Evolutionary conservation across 2,888 invertebrate species (phyloP).

Genomic region (Drosophila barbarae): DNA sequence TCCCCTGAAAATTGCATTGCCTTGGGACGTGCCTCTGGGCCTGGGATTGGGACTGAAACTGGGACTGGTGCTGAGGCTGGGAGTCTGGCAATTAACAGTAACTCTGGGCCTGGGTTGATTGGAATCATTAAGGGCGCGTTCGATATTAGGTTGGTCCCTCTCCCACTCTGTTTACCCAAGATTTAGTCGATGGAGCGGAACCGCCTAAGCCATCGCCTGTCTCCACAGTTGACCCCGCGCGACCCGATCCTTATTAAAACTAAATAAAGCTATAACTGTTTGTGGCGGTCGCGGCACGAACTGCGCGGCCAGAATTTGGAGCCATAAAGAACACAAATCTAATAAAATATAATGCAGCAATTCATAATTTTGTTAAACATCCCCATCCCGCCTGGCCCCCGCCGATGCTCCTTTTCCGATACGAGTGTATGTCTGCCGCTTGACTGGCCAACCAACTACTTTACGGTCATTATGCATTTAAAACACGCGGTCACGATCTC

Average conservation of each 20-base stretch:
- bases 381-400: slow-evolving; percentile 44
- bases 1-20: slow-evolving; percentile 61
- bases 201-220: slow-evolving; percentile 3
- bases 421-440: slow-evolving; percentile 38
- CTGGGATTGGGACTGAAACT: slow-evolving; percentile 2
- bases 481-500: slow-evolving; percentile 80
- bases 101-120: slow-evolving; percentile 59
- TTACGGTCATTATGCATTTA: slow-evolving; percentile 80
- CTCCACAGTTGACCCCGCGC: slow-evolving; percentile 57
- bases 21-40: slow-evolving; percentile 63
- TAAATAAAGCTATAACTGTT: slow-evolving; percentile 77
- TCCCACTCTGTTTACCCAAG: slow-evolving; percentile 31
- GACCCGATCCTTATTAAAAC: slow-evolving; percentile 68
- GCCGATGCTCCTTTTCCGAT: slow-evolving; percentile 59
- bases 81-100: slow-evolving; percentile 68
- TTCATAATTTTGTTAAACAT: slow-evolving; percentile 77
- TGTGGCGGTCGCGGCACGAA: slow-evolving; percentile 50
- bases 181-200: slow-evolving; percentile 27
- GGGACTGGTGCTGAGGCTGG: not conserved
- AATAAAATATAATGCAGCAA: slow-evolving; percentile 73
- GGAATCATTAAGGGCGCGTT: slow-evolving; percentile 73
- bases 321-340: slow-evolving; percentile 50
- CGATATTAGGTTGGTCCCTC: slow-evolving; percentile 38
- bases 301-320: slow-evolving; percentile 29
- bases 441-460: slow-evolving; percentile 69